These are phyloP conservation scores for Alligator mississippiensis DNA, from an alignment of 2,113 vertebrate genomes.

Conservation along the genomic window DNA sequence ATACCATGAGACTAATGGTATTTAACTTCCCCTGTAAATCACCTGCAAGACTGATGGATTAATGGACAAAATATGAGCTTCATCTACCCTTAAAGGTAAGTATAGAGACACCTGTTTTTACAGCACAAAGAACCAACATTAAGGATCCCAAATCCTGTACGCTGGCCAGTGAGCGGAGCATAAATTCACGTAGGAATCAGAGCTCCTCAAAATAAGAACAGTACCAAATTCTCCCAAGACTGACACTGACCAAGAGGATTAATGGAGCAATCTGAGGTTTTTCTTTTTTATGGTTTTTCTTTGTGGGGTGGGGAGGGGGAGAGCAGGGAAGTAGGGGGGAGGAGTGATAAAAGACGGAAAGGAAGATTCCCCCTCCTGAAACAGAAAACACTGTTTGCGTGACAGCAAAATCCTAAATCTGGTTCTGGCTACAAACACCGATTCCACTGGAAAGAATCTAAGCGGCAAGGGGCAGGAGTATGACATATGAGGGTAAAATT, in stretches of 20 bases:
- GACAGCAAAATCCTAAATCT: background rate
- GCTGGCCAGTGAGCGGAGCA: background rate
- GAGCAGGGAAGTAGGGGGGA: too few species aligned
- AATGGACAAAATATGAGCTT: background rate
- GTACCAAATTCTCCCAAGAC: background rate
- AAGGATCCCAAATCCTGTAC: background rate
- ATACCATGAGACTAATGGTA: accelerated
- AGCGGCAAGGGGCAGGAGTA: background rate
- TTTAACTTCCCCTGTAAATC: background rate
- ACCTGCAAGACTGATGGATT: background rate
- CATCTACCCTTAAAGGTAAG: background rate
- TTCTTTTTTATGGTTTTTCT: background rate
- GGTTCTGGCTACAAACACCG: background rate
- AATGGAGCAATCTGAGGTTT: background rate
- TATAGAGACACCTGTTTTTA: background rate
- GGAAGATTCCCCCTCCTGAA: background rate
- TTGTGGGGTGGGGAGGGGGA: too few species aligned
- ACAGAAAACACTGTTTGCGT: background rate
- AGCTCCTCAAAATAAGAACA: background rate
- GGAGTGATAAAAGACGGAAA: too few species aligned
- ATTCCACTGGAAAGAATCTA: background rate
- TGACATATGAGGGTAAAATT: background rate
- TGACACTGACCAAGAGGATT: background rate
- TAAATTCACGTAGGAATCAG: background rate
- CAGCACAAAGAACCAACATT: background rate